A percentile compares a stretch with the other conserved stretches of the same genome.
Conservation (phyloP, 2,797 vertebrate genomes). For the Nasua narica region DNA sequence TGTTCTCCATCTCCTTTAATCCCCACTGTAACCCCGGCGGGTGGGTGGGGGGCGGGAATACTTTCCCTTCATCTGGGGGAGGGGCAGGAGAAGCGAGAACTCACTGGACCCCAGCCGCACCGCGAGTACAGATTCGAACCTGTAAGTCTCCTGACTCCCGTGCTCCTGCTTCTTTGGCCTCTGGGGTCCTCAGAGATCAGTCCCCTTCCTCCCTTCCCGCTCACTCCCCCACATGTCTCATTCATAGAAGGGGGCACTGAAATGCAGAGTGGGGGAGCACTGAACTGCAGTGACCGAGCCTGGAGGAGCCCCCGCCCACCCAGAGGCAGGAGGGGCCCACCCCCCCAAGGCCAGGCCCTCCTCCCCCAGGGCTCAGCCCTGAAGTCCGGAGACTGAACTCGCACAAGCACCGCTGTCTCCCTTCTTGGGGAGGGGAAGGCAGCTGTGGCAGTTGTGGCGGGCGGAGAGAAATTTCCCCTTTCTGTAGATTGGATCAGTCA, state of each 20-base stretch:
- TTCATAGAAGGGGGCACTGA: not conserved
- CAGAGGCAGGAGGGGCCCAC: not conserved
- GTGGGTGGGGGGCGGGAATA: not conserved
- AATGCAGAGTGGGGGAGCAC: not conserved
- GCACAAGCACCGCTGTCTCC: constrained; percentile 71
- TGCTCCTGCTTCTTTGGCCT: not conserved
- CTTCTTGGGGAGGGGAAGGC: constrained; percentile 73
- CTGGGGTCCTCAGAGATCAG: not conserved
- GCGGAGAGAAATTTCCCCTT: constrained; percentile 81
- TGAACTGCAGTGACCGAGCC: not conserved
- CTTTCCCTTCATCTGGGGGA: not conserved
- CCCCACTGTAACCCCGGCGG: not conserved
- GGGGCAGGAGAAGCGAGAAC: not conserved
- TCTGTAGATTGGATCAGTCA: constrained; percentile 82
- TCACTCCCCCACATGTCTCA: no score
- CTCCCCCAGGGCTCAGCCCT: not conserved
- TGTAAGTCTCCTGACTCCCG: not conserved
- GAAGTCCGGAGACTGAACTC: constrained; percentile 76
- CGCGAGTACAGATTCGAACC: not conserved
- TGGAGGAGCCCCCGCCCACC: not conserved
- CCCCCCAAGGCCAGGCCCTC: not conserved
- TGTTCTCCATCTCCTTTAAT: not conserved
- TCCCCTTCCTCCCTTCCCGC: not conserved
- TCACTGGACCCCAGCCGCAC: not conserved
- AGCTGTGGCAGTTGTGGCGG: constrained; percentile 75